Conservation (phyloP, 1,140 invertebrate species). For the Scaptomyza hsui region DNA sequence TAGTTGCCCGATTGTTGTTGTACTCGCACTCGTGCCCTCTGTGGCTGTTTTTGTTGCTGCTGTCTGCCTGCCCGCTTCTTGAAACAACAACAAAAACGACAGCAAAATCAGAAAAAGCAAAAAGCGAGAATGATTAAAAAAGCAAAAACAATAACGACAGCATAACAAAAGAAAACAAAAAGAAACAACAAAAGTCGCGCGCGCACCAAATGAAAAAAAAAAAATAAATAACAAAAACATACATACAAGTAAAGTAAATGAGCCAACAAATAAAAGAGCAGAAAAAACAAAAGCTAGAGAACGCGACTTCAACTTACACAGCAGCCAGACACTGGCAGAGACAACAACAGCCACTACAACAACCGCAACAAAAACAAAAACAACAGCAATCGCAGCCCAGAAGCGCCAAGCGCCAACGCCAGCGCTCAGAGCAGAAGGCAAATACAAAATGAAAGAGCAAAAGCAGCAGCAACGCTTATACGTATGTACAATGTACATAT, state of each 20-base stretch:
- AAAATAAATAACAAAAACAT: constrained; percentile 37
- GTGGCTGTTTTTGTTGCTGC: constrained; percentile 25
- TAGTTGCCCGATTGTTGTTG: constrained; percentile 29
- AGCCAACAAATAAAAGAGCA: constrained; percentile 65
- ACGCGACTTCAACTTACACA: constrained; percentile 32
- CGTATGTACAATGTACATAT: no score
- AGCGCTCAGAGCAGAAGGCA: constrained; percentile 46
- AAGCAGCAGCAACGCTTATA: constrained; percentile 28
- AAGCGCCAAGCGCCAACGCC: constrained; percentile 41
- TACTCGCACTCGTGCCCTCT: constrained; percentile 32
- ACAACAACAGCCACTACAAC: constrained; percentile 10
- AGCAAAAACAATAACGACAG: constrained; percentile 41
- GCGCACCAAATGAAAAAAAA: constrained; percentile 46
- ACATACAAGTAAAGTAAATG: constrained; percentile 68
- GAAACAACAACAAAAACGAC: constrained; percentile 48
- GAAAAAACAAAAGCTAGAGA: constrained; percentile 66
- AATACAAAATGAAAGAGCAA: constrained; percentile 39
- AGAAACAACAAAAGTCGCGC: constrained; percentile 51
- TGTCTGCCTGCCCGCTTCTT: constrained; percentile 19
- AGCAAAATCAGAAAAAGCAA: constrained; percentile 53
- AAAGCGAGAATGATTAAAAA: constrained; percentile 70
- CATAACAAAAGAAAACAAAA: constrained; percentile 53
- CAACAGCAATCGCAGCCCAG: constrained; percentile 34
- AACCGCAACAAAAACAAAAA: not conserved
- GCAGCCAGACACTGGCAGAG: constrained; percentile 4